Evolutionary conservation across 2,113 vertebrate genomes (phyloP), one percentile per base, ranked within the genome.

Genomic region (Dasyornis broadbenti): DNA sequence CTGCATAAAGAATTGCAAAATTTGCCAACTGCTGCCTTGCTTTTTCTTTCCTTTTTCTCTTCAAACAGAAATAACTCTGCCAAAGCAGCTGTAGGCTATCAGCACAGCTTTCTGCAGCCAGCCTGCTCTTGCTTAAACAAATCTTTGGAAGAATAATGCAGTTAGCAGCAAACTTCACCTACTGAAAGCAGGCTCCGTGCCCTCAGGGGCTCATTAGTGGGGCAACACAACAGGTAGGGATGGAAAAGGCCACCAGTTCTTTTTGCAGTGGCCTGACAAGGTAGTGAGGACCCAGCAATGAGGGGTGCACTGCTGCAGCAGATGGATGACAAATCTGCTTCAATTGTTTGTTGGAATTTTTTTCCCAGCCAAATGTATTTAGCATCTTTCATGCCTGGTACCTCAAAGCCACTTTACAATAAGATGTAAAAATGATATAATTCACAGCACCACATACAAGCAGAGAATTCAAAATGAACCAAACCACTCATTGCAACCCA

Each of bases 391-490:
- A 79, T 27, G 75, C 84, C 47, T 42, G 16, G 35, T 61, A 73
- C 79, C 85, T 90, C 70, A 45, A 90, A 93, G 56, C 71, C 50
- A 73, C 82, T 93, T 89, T 42, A 91, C 78, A 80, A 13, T 21
- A 87, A 54, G 89, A 89, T 40, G 54, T 35, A 86, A 90, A 96
- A 94, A 72, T 18, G 6, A 78, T 73, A 54, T 23, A 16, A 87
- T 59, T 73, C 88, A 64, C 44, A 59, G 64, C 75, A 82, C 53
- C 59, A 19, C 49, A 49, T 26, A 15, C 72, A 15, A 27, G 79
- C 47, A 82, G 39, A 86, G 89, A 92, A 91, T 91, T 80, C 70
- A 37, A 73, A 94, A 84, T 60, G 65, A 96, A 91, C 81, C 59
- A 50, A 90, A 89, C 59, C 33, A 49, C 77, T 79, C 82, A 63